Conservation (phyloP, 1,140 invertebrate genomes). For the Drosophila seguyi region DNA sequence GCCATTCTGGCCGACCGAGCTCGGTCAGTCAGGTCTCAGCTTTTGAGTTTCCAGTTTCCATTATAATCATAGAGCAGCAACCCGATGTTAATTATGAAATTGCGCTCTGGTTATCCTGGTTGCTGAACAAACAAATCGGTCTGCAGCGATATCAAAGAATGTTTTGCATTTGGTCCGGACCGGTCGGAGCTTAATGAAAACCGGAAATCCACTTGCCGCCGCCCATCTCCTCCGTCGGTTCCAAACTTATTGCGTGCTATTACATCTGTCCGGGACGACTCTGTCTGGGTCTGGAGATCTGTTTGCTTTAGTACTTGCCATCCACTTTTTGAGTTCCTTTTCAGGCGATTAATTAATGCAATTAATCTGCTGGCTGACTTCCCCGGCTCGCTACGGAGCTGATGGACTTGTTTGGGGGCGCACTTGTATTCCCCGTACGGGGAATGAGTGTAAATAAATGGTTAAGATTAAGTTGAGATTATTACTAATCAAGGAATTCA, state of each 20-base stretch:
- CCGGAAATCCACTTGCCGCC: slow-evolving; percentile 80
- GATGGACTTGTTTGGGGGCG: slow-evolving; percentile 78
- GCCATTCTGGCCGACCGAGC: slow-evolving; percentile 53
- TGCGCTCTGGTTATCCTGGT: slow-evolving; percentile 44
- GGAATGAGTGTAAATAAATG: slow-evolving; percentile 73
- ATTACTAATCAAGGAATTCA: slow-evolving; percentile 75
- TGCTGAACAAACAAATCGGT: slow-evolving; percentile 72
- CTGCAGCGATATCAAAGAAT: slow-evolving; percentile 50
- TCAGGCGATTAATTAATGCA: slow-evolving; percentile 83
- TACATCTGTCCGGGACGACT: slow-evolving; percentile 25
- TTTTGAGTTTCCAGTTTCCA: slow-evolving; percentile 17
- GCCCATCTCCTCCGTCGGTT: slow-evolving; percentile 22
- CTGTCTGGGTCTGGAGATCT: slow-evolving; percentile 40
- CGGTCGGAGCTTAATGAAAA: slow-evolving; percentile 72
- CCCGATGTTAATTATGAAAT: slow-evolving; percentile 77
- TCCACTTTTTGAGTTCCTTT: slow-evolving; percentile 64
- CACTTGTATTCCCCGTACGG: slow-evolving; percentile 62
- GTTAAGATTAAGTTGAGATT: slow-evolving; percentile 75
- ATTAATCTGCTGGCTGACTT: slow-evolving; percentile 74
- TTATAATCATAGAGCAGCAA: slow-evolving; percentile 52
- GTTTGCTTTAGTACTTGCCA: slow-evolving; percentile 64
- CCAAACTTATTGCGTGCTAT: slow-evolving; percentile 53
- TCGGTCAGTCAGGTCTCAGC: slow-evolving; percentile 22
- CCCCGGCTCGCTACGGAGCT: slow-evolving; percentile 23
- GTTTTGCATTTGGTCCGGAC: slow-evolving; percentile 52